These are phyloP conservation scores for Todiramphus chloris DNA, from an alignment of 2,113 vertebrate genomes.

Conservation along the genomic window DNA sequence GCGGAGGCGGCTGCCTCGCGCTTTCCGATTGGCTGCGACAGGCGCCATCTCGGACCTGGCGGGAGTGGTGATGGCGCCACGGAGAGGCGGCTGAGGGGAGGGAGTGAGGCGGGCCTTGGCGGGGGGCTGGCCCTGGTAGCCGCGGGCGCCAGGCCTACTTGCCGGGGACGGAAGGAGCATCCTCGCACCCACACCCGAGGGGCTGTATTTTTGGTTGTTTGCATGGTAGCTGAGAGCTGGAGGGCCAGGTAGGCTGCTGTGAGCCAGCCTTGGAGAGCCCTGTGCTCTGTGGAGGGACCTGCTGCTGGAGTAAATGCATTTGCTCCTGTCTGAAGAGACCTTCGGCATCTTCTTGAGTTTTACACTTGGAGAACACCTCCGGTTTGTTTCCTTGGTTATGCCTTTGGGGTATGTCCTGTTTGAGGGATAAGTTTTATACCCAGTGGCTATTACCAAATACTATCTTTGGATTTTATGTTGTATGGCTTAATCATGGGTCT, in stretches of 20 bases:
- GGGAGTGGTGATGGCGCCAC: accelerated
- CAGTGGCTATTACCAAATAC: background rate
- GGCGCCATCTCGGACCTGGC: accelerated
- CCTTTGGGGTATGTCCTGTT: background rate
- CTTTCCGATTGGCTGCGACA: background rate
- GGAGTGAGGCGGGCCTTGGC: accelerated
- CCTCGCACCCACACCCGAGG: accelerated
- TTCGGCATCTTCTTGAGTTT: background rate
- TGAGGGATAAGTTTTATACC: background rate
- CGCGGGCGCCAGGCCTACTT: background rate
- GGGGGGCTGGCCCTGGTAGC: background rate
- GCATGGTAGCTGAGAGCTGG: accelerated
- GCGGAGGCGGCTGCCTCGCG: accelerated
- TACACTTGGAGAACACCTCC: too few species aligned
- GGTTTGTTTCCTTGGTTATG: background rate
- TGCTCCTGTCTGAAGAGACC: background rate
- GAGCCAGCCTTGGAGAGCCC: background rate
- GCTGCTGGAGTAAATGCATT: accelerated
- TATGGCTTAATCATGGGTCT: background rate
- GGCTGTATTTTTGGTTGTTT: accelerated
- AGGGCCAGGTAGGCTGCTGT: background rate
- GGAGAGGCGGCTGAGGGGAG: background rate
- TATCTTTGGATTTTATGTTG: background rate
- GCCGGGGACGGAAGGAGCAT: accelerated
- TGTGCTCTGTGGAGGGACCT: too few species aligned